Conservation (phyloP, 2,888 invertebrate species). For the Drosophila paranaensis region DNA sequence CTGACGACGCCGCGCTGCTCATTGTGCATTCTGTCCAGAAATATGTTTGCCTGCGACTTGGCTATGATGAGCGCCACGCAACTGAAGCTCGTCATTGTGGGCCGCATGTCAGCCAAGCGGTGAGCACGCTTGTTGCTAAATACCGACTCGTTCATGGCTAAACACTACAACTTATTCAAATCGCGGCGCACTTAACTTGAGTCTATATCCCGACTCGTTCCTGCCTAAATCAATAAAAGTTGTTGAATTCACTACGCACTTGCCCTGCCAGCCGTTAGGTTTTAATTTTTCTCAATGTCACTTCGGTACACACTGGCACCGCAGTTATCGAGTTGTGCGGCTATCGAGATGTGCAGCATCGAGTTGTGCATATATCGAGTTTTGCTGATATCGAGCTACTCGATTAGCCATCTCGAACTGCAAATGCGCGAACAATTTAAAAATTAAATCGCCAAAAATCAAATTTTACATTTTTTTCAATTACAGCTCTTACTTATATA, state of each 20-base stretch:
- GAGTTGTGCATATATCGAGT: background rate
- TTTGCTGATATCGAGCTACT: background rate
- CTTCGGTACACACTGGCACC: background rate
- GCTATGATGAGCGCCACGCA: slow-evolving; percentile 87
- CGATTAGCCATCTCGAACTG: background rate
- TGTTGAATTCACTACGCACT: background rate
- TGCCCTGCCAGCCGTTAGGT: slow-evolving; percentile 13
- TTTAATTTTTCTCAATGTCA: background rate
- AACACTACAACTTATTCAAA: background rate
- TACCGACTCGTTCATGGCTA: slow-evolving; percentile 33
- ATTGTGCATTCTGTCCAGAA: slow-evolving; percentile 78
- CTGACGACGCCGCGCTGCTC: slow-evolving; percentile 89
- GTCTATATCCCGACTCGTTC: slow-evolving; percentile 19
- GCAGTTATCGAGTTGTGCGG: background rate
- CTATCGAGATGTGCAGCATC: background rate
- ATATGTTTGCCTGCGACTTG: slow-evolving; percentile 87
- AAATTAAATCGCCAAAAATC: too few relatives aligned
- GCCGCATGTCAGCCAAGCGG: slow-evolving; percentile 51
- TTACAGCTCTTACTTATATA: too few relatives aligned
- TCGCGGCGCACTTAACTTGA: background rate
- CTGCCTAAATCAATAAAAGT: slow-evolving; percentile 24
- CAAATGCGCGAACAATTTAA: background rate
- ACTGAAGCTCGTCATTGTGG: slow-evolving; percentile 77
- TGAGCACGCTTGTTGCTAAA: slow-evolving; percentile 10
- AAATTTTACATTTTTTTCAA: too few relatives aligned